phyloP scores from a whole-genome alignment of 1,140 invertebrate genomes.

The Drosophila pachea region DNA sequence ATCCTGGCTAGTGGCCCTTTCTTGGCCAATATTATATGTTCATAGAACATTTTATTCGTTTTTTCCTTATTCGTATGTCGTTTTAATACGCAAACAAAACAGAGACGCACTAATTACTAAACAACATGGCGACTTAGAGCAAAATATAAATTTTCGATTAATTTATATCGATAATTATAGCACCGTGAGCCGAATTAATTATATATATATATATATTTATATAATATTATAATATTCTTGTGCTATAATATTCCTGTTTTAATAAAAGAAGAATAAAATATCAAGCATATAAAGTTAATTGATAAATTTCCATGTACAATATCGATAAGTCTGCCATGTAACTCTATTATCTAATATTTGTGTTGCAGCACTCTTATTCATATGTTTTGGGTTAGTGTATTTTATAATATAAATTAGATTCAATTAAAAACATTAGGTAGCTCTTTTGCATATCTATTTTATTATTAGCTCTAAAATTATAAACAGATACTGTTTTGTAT shows the following conservation, averaged over 20 bases:
- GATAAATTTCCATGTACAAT: no score
- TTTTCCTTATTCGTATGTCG: conserved; percentile 18
- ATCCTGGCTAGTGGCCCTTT: conserved; percentile 98
- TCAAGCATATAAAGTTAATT: no score
- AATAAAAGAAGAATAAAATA: no score
- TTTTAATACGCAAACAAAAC: conserved; percentile 47
- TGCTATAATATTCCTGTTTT: neutral
- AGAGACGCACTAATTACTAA: conserved; percentile 42
- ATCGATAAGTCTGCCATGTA: no score
- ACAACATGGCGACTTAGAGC: conserved; percentile 45
- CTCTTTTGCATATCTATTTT: neutral
- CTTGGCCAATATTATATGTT: conserved; percentile 99
- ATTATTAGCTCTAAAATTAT: no score
- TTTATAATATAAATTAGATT: no score
- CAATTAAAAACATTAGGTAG: neutral
- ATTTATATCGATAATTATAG: conserved; percentile 21
- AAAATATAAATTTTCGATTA: conserved; percentile 16
- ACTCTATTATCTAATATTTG: no score
- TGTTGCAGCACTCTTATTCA: no score
- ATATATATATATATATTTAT: neutral
- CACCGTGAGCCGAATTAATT: neutral
- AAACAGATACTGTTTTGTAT: no score
- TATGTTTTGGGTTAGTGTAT: no score
- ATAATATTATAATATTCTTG: no score
- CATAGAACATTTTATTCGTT: conserved; percentile 94